Base-by-base conservation (phyloP, 2,797 vertebrate species). In the Acanthis flammea region DNA sequence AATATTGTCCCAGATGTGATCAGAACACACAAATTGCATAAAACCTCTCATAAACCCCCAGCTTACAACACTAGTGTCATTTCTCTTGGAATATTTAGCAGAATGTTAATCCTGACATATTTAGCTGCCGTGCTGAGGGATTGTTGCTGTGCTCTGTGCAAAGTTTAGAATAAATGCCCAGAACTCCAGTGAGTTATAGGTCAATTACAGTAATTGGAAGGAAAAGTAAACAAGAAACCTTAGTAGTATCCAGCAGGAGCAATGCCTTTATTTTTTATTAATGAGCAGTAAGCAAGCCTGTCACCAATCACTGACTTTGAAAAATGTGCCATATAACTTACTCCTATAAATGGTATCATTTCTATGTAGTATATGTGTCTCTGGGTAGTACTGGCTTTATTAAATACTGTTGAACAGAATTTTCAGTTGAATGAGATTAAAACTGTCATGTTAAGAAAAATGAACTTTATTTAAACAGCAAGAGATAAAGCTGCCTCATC, bases 221-320 rank as follows among this genome's bases (percentile, higher is more conserved):
- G 90, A 95, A 94, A 91, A 92, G 72, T 88, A 96, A 97, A 96
- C 88, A 92, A 71, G 93, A 91, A 90, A 80, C 72, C 62, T 74
- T 76, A 28, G 27, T 55, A 57, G 86, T 81, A 91, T 93, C 91
- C 63, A 44, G 68, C 65, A 66, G 70, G 62, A 88, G 91, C 30
- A 14, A 76, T 92, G 90, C 73, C 33, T 92, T 96, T 94, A 45
- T 91, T 97, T 95, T 95, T 97, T 96, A 96, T 96, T 97, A 97
- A 97, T 93, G 94, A 97, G 92, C 54, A 90, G 88, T 93, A 96
- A 96, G 95, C 90, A 96, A 80, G 78, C 55, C 83, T 95, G 92
- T 93, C 92, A 76, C 82, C 80, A 91, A 33, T 90, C 94, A 91
- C 62, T 48, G 89, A 82, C 88, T 92, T 94, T 96, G 94, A 96